Conservation (phyloP, 2,113 vertebrate species). For the Beaufortia kweichowensis region DNA sequence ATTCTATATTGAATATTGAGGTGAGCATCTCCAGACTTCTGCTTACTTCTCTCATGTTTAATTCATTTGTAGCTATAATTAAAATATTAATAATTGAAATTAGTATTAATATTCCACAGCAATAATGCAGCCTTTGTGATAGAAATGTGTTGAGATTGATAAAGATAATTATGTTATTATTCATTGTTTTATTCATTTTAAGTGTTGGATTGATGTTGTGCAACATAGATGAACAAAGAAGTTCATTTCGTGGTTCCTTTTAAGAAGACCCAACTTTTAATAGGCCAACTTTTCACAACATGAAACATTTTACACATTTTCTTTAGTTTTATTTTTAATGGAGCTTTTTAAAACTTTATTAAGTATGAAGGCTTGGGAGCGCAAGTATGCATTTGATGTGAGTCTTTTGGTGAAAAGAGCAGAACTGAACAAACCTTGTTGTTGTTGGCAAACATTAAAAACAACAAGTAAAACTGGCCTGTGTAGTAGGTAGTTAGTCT, state of each 20-base stretch:
- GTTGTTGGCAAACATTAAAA: conserved; percentile 54
- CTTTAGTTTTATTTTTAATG: conserved; percentile 64
- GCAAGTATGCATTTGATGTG: conserved; percentile 65
- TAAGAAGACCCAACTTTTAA: conserved; percentile 55
- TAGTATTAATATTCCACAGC: conserved; percentile 36
- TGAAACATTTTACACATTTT: conserved; percentile 46
- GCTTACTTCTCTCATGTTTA: conserved; percentile 40
- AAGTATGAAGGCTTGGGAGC: conserved; percentile 62
- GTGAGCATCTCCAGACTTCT: conserved; percentile 12
- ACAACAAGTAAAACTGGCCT: conserved; percentile 61
- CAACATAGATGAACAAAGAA: conserved; percentile 22
- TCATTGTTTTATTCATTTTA: conserved; percentile 39
- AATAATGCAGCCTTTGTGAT: conserved; percentile 34
- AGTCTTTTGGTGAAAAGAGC: conserved; percentile 58
- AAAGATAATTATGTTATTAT: conserved; percentile 39
- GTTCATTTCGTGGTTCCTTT: conserved; percentile 37
- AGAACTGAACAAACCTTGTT: conserved; percentile 65
- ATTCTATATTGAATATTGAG: conserved; percentile 6
- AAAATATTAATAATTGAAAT: conserved; percentile 51
- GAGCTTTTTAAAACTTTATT: conserved; percentile 68
- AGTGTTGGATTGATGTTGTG: conserved; percentile 44
- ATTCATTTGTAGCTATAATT: conserved; percentile 46
- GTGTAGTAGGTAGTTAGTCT: conserved; percentile 63
- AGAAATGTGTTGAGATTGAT: conserved; percentile 42
- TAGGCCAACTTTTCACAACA: conserved; percentile 48